phyloP scores from a whole-genome alignment of 2,797 vertebrate genomes.

The Alosa sapidissima region DNA sequence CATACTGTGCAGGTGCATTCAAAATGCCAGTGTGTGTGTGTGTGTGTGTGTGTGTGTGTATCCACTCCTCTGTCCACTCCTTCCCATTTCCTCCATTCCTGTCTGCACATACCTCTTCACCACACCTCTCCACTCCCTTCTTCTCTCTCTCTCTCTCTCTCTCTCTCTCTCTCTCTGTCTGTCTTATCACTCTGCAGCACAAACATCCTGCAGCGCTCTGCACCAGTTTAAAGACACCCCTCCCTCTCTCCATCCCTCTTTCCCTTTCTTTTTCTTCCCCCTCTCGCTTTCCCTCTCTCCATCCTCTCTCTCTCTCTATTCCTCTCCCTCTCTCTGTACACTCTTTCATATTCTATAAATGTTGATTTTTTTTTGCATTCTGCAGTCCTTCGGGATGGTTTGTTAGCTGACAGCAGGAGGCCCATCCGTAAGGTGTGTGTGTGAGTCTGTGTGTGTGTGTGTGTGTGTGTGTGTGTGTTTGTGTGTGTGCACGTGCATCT shows the following conservation, averaged over 20 bases:
- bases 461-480: background rate
- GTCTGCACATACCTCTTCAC: background rate
- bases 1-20: background rate
- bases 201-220: conserved; percentile 23
- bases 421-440: background rate
- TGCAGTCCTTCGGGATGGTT: background rate
- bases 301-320: background rate
- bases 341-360: conserved; percentile 13
- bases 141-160: background rate
- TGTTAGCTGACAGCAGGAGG: background rate
- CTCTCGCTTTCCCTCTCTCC: background rate
- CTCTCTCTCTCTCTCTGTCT: background rate
- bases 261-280: background rate
- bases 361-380: background rate
- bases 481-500: background rate
- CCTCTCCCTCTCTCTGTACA: background rate
- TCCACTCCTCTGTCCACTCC: background rate
- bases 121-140: background rate
- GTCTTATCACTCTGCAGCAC: conserved; percentile 8
- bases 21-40: background rate
- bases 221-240: background rate
- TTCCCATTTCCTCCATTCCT: background rate
- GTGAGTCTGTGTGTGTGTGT: conserved; percentile 18
- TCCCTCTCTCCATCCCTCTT: background rate
- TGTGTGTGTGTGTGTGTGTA: background rate